These are phyloP conservation scores for Scaptodrosophila latifasciaeformis DNA, from an alignment of 2,888 invertebrate genomes.

Conservation along the genomic window DNA sequence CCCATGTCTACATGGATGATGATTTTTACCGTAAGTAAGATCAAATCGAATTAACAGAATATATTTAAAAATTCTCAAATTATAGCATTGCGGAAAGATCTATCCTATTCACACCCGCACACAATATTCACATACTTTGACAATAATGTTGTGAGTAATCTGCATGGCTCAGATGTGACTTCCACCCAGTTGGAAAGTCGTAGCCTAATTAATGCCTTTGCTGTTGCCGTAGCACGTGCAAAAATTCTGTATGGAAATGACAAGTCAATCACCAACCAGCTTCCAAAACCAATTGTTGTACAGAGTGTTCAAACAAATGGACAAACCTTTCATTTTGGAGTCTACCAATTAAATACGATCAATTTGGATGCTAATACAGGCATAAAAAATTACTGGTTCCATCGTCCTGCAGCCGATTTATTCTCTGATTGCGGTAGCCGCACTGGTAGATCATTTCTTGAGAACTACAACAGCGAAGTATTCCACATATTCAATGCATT, in stretches of 20 bases:
- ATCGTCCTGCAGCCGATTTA: conserved; percentile 79
- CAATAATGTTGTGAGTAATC: conserved; percentile 79
- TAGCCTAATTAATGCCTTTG: conserved; percentile 84
- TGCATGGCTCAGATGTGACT: conserved; percentile 82
- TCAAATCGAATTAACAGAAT: neutral
- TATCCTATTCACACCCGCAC: conserved; percentile 77
- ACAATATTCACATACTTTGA: conserved; percentile 86
- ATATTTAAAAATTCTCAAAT: neutral
- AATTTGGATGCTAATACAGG: conserved; percentile 77
- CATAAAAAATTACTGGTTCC: conserved; percentile 86
- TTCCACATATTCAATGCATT: conserved; percentile 86
- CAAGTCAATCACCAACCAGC: conserved; percentile 35
- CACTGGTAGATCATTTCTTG: conserved; percentile 80
- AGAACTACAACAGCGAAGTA: conserved; percentile 86
- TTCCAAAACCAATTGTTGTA: conserved; percentile 86
- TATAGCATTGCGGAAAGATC: too few relatives aligned
- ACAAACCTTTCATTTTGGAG: conserved; percentile 85
- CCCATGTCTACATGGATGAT: conserved; percentile 80
- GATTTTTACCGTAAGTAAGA: conserved; percentile 83
- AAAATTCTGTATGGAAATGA: conserved; percentile 80
- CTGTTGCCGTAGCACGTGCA: conserved; percentile 85
- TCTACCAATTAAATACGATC: conserved; percentile 89
- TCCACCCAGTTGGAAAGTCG: conserved; percentile 82
- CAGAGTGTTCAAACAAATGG: conserved; percentile 91
- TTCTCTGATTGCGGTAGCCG: conserved; percentile 81